Percentiles rank a stretch among this genome's conserved stretches.
These are phyloP conservation scores for Neofelis nebulosa DNA, from an alignment of 2,113 vertebrate genomes.

Conservation along the genomic window DNA sequence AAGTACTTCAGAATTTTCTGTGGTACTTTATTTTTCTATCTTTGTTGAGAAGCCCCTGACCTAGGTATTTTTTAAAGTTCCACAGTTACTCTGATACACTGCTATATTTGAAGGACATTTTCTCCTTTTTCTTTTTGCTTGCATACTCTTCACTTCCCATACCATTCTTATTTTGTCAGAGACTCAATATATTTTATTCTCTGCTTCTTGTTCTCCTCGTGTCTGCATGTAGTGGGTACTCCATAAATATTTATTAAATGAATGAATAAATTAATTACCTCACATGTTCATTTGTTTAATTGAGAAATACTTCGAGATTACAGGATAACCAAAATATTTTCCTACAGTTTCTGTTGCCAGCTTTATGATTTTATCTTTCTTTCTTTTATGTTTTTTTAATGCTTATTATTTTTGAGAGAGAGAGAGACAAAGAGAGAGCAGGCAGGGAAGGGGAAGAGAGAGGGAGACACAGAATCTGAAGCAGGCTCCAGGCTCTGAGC, in stretches of 20 bases:
- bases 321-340: conserved; percentile 4
- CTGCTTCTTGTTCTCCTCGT: neutral
- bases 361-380: neutral
- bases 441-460: too few species aligned
- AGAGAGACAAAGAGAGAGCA: too few species aligned
- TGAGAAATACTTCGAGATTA: neutral
- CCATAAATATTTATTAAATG: neutral
- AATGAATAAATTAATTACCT: neutral
- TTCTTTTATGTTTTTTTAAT: too few species aligned
- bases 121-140: neutral
- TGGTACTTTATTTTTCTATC: neutral
- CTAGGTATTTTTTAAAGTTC: neutral
- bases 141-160: neutral
- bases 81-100: neutral
- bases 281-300: neutral
- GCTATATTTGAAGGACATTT: neutral
- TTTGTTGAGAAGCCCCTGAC: neutral
- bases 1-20: neutral
- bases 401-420: too few species aligned
- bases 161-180: neutral
- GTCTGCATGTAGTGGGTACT: neutral
- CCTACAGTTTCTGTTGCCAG: neutral
- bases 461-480: too few species aligned
- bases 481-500: too few species aligned
- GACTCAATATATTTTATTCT: neutral